Percentiles rank a stretch among this genome's conserved stretches.
Conservation (phyloP, 2,888 invertebrate species). For the Lepidonotus clava region DNA sequence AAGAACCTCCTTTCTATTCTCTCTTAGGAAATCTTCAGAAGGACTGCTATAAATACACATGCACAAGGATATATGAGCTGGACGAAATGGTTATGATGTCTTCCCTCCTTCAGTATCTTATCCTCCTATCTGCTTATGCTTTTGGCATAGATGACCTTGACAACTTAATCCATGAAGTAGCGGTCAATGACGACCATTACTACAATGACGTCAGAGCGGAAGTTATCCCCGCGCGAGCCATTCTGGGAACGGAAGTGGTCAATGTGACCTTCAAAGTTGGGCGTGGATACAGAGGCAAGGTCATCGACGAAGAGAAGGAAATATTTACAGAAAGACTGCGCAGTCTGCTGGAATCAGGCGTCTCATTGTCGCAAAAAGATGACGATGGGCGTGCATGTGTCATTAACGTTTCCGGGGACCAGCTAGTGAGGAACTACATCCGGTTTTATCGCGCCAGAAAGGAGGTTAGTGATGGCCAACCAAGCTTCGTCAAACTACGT, state of each 20-base stretch:
- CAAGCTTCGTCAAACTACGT: background rate
- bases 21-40: no score
- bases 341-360: background rate
- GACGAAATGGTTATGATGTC: no score
- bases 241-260: conserved; percentile 22
- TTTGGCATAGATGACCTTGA: conserved; percentile 1
- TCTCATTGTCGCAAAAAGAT: background rate
- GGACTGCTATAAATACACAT: no score
- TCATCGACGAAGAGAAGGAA: conserved; percentile 15
- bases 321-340: background rate
- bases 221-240: background rate
- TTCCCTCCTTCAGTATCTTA: no score
- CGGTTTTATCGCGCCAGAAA: conserved; percentile 11
- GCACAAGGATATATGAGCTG: no score
- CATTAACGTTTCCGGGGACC: background rate
- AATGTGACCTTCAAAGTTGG: conserved; percentile 41
- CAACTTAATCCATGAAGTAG: conserved; percentile 10
- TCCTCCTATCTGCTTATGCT: no score
- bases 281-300: background rate
- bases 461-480: background rate
- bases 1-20: no score
- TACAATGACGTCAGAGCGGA: conserved; percentile 40
- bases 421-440: conserved; percentile 20
- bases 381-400: background rate
- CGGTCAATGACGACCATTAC: conserved; percentile 17